A percentile compares a stretch with the other conserved stretches of the same genome.
Evolutionary conservation across 2,888 invertebrate species (phyloP).

Genomic region (Pachymerium ferrugineum): DNA sequence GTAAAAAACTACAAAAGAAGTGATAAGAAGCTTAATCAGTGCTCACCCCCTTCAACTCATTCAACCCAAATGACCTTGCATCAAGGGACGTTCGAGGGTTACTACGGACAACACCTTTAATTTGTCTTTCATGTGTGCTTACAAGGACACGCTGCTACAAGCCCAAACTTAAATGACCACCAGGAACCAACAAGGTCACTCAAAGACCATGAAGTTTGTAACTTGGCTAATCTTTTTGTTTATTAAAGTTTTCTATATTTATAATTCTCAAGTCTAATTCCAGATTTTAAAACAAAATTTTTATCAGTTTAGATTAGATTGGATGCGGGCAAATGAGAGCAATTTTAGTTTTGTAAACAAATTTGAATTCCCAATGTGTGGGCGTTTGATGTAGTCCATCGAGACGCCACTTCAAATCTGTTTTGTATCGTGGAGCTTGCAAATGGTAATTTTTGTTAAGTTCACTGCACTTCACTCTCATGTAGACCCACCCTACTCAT

Average conservation of each 20-base stretch:
- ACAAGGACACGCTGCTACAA: slow-evolving; percentile 5
- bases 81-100: background rate
- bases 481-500: background rate
- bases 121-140: background rate
- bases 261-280: no score
- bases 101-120: background rate
- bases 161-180: background rate
- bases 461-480: background rate
- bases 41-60: background rate
- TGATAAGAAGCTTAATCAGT: background rate
- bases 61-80: background rate
- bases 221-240: background rate
- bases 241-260: no score
- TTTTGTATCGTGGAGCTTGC: background rate
- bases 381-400: no score
- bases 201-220: background rate
- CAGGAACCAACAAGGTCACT: background rate
- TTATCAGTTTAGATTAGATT: background rate
- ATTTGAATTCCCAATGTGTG: background rate
- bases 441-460: background rate
- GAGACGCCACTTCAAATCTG: background rate
- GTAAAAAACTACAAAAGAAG: background rate
- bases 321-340: background rate
- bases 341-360: background rate
- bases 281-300: no score